Evolutionary conservation across 2,888 invertebrate species (phyloP), one percentile per base, ranked within the genome.

Genomic region (Phortica magna): DNA sequence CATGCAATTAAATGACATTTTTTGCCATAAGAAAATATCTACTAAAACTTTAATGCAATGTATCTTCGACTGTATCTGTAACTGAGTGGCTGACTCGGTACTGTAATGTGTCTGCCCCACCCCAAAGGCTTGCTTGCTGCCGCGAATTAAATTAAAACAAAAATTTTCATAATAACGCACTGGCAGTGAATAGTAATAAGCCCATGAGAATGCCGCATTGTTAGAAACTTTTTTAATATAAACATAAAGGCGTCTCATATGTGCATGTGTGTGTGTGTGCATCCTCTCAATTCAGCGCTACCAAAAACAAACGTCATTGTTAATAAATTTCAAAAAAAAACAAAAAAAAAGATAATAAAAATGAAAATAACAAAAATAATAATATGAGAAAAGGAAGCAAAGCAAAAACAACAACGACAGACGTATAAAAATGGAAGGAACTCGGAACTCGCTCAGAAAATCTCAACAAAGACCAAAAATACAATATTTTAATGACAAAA

Each of bases 221-320:
- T 85, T 85, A 77, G 81, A 85, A 85, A 85, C 84, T 85, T 85
- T 85, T 88, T 88, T 85, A 88, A 85, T 85, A 85, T 85, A 83
- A 48, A 71, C 7, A 79, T 76, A 59, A 86, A 86, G 80, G 84
- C 81, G 80, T 79, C 19, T 80, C 77, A 74, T 82, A 81, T 31
- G 31, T 4, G 5, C 5, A 31, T 31, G 31, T 31, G 31, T 31
- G 31, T 31, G 31, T 31, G 31, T 31, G 70, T 70, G 70, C 70
- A 70, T 53, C 70, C 65, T 73, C 67, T 65, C 65, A 31, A 57
- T 48, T 61, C 55, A 55, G 41, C n/a, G 22, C 7, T 14, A 55
- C 65, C 55, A 74, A 77, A 77, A 74, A 79, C 78, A 83, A 77
- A 79, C 81, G 85, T 83, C 77, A 72, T 64, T 64, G 48, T 64